Evolutionary conservation across 2,888 invertebrate species (phyloP).

Genomic region (Tyria jacobaeae): DNA sequence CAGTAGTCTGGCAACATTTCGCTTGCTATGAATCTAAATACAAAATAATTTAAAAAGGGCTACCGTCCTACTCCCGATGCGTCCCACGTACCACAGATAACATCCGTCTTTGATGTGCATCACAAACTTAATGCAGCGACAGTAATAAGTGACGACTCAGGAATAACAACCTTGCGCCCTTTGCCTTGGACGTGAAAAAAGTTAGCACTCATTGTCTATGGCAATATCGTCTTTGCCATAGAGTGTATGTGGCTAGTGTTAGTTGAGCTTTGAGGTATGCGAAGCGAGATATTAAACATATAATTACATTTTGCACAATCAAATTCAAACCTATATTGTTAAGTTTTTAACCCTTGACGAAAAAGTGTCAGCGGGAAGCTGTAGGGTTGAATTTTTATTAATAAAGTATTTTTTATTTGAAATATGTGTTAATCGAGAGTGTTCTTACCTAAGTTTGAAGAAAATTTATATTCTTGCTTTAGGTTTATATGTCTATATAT

Average conservation of each 20-base stretch:
- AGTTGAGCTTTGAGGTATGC: slow-evolving; percentile 25
- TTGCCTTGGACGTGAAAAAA: slow-evolving; percentile 43
- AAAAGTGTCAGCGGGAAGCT: no score
- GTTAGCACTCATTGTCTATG: slow-evolving; percentile 35
- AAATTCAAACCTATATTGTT: no score
- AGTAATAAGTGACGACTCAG: slow-evolving; percentile 24
- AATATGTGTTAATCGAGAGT: no score
- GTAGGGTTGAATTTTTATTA: no score
- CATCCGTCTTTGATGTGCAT: slow-evolving; percentile 47
- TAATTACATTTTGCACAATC: background rate
- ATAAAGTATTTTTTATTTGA: no score
- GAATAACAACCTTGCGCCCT: slow-evolving; percentile 48
- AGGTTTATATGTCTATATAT: no score
- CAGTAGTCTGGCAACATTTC: background rate
- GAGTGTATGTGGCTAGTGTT: slow-evolving; percentile 23
- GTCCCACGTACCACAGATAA: slow-evolving; percentile 44
- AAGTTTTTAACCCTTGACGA: no score
- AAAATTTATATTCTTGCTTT: no score
- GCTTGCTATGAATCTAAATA: slow-evolving; percentile 13
- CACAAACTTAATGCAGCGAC: slow-evolving; percentile 33
- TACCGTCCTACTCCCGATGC: slow-evolving; percentile 33
- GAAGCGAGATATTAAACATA: background rate
- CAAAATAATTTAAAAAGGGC: slow-evolving; percentile 47
- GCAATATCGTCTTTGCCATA: slow-evolving; percentile 24
- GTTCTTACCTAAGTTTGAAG: no score